Evolutionary conservation across 2,888 invertebrate species (phyloP).

Genomic region (Nebria brevicollis): DNA sequence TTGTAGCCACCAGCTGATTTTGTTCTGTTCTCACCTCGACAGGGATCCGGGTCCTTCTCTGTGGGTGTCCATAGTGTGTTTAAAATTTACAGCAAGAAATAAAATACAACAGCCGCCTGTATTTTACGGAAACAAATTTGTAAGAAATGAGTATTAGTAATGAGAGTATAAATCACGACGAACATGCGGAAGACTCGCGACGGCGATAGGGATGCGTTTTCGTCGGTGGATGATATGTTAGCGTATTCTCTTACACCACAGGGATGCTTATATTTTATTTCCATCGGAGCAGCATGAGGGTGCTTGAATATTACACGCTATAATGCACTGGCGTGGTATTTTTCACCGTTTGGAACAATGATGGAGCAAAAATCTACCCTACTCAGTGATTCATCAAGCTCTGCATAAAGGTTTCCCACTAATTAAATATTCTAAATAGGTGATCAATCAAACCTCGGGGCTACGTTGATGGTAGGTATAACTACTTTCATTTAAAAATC

Average conservation of each 20-base stretch:
- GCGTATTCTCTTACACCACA: slow-evolving; percentile 25
- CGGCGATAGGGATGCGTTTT: slow-evolving; percentile 15
- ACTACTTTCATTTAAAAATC: not conserved
- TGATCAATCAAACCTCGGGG: slow-evolving; percentile 36
- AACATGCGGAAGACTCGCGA: slow-evolving; percentile 27
- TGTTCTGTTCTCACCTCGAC: slow-evolving; percentile 34
- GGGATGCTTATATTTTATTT: slow-evolving; percentile 40
- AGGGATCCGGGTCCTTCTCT: slow-evolving; percentile 7
- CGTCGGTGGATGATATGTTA: slow-evolving; percentile 28
- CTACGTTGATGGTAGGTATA: slow-evolving; percentile 26
- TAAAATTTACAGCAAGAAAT: slow-evolving; percentile 35
- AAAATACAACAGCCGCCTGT: slow-evolving; percentile 12
- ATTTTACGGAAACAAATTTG: slow-evolving; percentile 46
- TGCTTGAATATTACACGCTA: slow-evolving; percentile 24
- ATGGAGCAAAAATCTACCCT: slow-evolving; percentile 23
- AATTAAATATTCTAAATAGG: slow-evolving; percentile 47
- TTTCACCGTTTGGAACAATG: slow-evolving; percentile 26
- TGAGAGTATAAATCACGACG: slow-evolving; percentile 39
- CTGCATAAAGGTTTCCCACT: slow-evolving; percentile 30
- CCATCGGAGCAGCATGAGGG: slow-evolving; percentile 18
- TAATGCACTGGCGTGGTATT: slow-evolving; percentile 23
- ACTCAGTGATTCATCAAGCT: slow-evolving; percentile 41
- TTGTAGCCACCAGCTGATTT: slow-evolving; percentile 17
- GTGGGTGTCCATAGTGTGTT: slow-evolving; percentile 25
- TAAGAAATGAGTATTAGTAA: slow-evolving; percentile 47